phyloP scores from a whole-genome alignment of 1,140 invertebrate species.

The Acyrthosiphon pisum region DNA sequence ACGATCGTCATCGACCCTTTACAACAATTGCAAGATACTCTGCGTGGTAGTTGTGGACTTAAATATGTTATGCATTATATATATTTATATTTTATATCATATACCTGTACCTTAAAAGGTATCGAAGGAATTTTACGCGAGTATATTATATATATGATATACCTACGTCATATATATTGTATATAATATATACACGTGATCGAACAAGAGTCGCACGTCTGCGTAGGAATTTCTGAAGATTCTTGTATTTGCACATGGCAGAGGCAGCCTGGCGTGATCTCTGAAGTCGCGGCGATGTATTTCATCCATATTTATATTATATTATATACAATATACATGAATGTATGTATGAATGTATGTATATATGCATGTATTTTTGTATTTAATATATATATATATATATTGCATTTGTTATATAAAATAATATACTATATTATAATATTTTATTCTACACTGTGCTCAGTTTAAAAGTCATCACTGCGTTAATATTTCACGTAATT shows the following conservation, averaged over 20 bases:
- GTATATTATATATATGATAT: conserved; percentile 1
- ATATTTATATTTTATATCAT: not conserved
- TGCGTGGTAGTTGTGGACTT: not conserved
- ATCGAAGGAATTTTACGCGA: not conserved
- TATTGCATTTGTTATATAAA: not conserved
- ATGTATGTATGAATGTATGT: too few relatives aligned
- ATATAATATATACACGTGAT: not conserved
- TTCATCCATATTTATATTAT: not conserved
- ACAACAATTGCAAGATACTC: not conserved
- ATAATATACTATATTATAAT: not conserved
- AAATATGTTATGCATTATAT: not conserved
- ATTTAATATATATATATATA: too few relatives aligned
- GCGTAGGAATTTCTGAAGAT: not conserved
- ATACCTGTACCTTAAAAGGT: conserved; percentile 35
- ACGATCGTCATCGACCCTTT: not conserved
- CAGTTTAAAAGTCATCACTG: not conserved
- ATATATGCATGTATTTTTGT: too few relatives aligned
- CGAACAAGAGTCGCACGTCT: conserved; percentile 12
- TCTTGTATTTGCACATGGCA: not conserved
- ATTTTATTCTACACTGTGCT: not conserved
- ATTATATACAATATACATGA: too few relatives aligned
- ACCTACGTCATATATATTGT: not conserved
- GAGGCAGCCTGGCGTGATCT: not conserved
- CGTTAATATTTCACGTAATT: not conserved
- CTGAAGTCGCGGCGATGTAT: not conserved